Conservation (phyloP, 2,113 vertebrate genomes). For the Pterocles burchelli region DNA sequence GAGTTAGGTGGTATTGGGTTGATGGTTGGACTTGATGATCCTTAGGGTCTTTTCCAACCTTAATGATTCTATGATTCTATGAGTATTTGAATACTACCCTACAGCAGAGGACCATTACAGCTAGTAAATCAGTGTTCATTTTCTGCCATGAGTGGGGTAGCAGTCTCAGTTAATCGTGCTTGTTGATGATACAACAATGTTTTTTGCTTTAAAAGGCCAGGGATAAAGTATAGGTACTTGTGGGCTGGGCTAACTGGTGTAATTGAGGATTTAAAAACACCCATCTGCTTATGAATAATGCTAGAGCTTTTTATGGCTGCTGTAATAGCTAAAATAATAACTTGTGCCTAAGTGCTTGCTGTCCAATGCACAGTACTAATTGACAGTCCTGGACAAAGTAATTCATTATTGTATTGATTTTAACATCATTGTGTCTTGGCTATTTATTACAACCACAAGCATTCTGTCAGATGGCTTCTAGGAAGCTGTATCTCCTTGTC, state of each 20-base stretch:
- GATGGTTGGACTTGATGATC: too few relatives aligned
- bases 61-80: too few relatives aligned
- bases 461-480: background rate
- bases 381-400: background rate
- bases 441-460: background rate
- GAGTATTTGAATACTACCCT: background rate
- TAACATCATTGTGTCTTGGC: background rate
- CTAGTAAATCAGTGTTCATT: background rate
- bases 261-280: background rate
- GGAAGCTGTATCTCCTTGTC: background rate
- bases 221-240: background rate
- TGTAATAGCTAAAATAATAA: background rate
- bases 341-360: background rate
- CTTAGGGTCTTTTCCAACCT: too few relatives aligned
- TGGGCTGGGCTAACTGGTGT: background rate
- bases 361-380: background rate
- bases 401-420: slow-evolving; percentile 24
- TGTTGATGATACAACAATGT: background rate
- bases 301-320: background rate
- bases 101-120: background rate
- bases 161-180: background rate
- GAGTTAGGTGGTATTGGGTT: too few relatives aligned
- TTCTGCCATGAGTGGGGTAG: background rate
- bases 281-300: background rate
- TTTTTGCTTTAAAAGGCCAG: background rate